A percentile compares a stretch with the other conserved stretches of the same genome.
Evolutionary conservation across 2,797 vertebrate genomes (phyloP).

Genomic region (Syngnathus rostellatus): DNA sequence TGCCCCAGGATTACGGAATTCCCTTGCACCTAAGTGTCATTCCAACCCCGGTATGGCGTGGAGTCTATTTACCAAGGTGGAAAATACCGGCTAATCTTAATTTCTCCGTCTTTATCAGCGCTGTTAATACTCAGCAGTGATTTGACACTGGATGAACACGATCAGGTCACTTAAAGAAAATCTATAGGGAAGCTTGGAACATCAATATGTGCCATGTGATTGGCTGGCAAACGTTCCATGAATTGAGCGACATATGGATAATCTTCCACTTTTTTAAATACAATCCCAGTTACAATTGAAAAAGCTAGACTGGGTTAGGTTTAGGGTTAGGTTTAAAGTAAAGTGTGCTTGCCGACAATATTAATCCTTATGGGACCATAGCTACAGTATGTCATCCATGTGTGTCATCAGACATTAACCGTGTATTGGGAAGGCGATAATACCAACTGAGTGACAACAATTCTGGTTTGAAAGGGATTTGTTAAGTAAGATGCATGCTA

Average conservation of each 20-base stretch:
- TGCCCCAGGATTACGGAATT: background rate
- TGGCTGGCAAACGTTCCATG: background rate
- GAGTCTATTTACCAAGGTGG: background rate
- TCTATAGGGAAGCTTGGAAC: background rate
- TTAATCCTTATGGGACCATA: conserved; percentile 46
- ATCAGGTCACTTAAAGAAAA: background rate
- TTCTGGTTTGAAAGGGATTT: conserved; percentile 37
- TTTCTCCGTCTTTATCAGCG: background rate
- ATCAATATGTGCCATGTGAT: background rate
- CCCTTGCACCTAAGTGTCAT: background rate
- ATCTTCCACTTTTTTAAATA: background rate
- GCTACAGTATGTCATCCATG: conserved; percentile 26
- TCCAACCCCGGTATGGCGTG: background rate
- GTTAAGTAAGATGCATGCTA: conserved; percentile 22
- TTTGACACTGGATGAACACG: conserved; percentile 2
- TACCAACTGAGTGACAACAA: conserved; percentile 42
- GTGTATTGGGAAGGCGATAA: conserved; percentile 43
- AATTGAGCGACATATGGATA: background rate
- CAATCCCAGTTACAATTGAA: background rate
- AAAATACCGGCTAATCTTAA: background rate
- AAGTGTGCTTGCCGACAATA: conserved; percentile 33
- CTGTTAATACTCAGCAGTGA: conserved; percentile 1
- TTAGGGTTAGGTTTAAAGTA: conserved; percentile 1
- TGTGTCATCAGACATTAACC: conserved; percentile 42
- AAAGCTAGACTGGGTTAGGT: background rate